Conservation (phyloP, 2,113 vertebrate species). For the Galeopterus variegatus region DNA sequence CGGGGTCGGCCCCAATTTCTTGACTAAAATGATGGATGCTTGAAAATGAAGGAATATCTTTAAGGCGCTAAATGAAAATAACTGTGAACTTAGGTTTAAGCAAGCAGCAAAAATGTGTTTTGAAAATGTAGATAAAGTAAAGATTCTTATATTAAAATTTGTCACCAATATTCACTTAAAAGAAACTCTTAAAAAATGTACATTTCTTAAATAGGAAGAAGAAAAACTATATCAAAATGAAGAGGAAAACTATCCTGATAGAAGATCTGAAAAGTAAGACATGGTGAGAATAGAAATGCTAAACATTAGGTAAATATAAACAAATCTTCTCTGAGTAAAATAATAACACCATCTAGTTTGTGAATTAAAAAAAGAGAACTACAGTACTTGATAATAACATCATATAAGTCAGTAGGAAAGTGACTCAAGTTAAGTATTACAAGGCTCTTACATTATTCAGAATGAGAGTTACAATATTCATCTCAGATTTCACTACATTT, state of each 20-base stretch:
- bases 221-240: background rate
- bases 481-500: background rate
- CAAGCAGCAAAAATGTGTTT: background rate
- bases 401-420: background rate
- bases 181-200: background rate
- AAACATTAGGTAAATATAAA: background rate
- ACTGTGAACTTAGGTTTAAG: background rate
- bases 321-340: slow-evolving; percentile 14
- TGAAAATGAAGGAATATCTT: background rate
- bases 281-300: background rate
- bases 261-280: background rate
- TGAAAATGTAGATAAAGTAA: background rate
- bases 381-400: background rate
- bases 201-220: background rate
- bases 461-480: background rate
- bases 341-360: background rate
- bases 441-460: background rate
- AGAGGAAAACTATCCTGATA: background rate
- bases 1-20: too few species aligned
- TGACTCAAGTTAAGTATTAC: background rate
- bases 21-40: background rate
- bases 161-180: background rate
- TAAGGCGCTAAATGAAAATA: slow-evolving; percentile 10
- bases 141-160: background rate
- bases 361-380: background rate